Base-by-base conservation (phyloP, 2,888 invertebrate genomes). In the Theristus sp. region DNA sequence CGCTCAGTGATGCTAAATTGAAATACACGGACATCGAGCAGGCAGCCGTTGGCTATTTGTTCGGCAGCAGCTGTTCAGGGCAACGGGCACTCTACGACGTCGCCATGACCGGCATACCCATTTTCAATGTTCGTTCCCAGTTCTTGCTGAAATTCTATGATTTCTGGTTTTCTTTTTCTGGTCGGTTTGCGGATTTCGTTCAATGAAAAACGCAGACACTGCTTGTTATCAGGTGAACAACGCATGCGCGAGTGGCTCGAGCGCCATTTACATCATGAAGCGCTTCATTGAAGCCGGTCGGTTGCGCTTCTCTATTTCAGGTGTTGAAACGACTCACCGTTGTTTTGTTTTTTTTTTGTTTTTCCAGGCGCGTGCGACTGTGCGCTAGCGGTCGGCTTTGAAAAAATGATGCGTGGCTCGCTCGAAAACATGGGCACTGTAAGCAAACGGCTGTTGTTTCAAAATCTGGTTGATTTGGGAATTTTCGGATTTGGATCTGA, bases 331-430 rank as follows among this genome's bases (percentile, higher is more conserved):
- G 20, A 38, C 10, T 13, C 10, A 38, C 38, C 20, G 38, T 38
- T 38, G 38, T 13, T 38, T 38, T 38, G 20, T 38, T 38, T 10
- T 38, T 38, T 10, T 38, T 38, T 38, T 10, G 10, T 10, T 20
- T 38, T 20, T 38, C 20, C 20, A 77, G 78, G 89, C 20, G 80
- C 83, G 69, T 83, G 84, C 24, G 86, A 93, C 68, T 87, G 94
- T 71, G 84, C 87, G 0, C 77, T 98, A 61, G 94, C 93, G 1
- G 77, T 94, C 31, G 98, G 98, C 2, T 98, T 98, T 75, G 98
- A 98, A 74, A 96, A 94, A 77, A 98, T 98, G 98, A 84, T 91
- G 66, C 81, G 83, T 22, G 96, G 96, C 0, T 90, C 94, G 0
- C 79, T 98, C 20, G 69, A 69, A 57, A 63, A 62, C 24, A 78